These are phyloP conservation scores for Eutolmus rufibarbis DNA, from an alignment of 2,888 invertebrate species.

Conservation along the genomic window DNA sequence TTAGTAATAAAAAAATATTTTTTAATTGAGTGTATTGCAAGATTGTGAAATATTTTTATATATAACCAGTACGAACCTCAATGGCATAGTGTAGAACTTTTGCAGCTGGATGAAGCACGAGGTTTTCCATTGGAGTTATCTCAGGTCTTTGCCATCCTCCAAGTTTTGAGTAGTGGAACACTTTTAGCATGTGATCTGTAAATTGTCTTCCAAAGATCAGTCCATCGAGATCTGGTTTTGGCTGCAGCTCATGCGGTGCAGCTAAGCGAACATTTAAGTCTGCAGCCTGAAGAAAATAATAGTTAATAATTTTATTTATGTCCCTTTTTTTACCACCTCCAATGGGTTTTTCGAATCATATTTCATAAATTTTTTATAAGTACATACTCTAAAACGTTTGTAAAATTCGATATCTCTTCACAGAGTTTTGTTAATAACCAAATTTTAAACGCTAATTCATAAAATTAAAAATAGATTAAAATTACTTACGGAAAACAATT, in stretches of 20 bases:
- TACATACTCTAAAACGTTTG: no score
- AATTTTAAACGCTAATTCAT: no score
- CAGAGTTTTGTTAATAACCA: no score
- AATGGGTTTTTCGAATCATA: no score
- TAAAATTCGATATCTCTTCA: no score
- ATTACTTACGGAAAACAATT: conserved; percentile 66
- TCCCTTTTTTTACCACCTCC: not conserved
- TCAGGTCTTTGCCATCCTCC: conserved; percentile 95
- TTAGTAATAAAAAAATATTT: not conserved
- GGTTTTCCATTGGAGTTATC: conserved; percentile 87
- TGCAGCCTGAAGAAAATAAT: conserved; percentile 69
- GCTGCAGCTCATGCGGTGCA: conserved; percentile 77
- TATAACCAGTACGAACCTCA: conserved; percentile 71
- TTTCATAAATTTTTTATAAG: no score
- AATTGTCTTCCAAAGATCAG: conserved; percentile 92
- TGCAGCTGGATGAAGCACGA: conserved; percentile 93
- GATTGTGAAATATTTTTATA: not conserved
- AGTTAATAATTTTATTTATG: not conserved
- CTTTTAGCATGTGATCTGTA: conserved; percentile 95
- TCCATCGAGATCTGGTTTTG: conserved; percentile 81
- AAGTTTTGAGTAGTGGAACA: conserved; percentile 78
- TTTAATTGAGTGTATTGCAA: not conserved
- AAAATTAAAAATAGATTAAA: not conserved
- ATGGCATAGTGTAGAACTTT: conserved; percentile 96
- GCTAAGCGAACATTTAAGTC: conserved; percentile 79